phyloP scores from a whole-genome alignment of 2,113 vertebrate species.

The Sylvietta virens region DNA sequence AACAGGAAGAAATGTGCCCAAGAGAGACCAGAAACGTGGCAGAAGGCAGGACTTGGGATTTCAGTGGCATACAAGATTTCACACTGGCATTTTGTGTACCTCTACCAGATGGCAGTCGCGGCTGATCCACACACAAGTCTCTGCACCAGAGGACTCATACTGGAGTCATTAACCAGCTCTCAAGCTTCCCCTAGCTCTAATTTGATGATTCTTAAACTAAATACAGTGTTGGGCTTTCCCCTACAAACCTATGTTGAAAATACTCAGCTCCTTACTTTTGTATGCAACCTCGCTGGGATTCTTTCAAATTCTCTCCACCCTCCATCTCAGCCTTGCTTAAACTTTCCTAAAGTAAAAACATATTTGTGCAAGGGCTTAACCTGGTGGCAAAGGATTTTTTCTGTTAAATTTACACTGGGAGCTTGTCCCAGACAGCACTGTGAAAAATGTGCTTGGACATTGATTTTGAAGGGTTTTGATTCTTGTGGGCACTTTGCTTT shows the following conservation, averaged over 20 bases:
- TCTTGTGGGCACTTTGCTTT: neutral
- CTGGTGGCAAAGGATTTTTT: neutral
- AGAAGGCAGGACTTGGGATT: neutral
- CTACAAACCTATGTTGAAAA: neutral
- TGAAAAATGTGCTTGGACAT: neutral
- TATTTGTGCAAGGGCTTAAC: neutral
- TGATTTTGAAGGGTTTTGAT: neutral
- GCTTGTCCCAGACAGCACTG: neutral
- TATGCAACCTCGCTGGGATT: neutral
- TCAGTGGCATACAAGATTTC: neutral
- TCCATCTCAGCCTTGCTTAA: neutral
- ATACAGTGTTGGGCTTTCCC: neutral
- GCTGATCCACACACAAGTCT: neutral
- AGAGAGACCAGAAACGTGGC: neutral
- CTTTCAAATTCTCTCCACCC: neutral
- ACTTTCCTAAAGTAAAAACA: neutral
- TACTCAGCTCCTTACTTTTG: neutral
- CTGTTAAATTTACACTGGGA: slow-evolving; percentile 8
- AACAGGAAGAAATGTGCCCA: neutral
- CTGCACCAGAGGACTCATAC: neutral
- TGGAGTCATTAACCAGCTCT: neutral
- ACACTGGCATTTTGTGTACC: neutral
- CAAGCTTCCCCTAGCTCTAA: neutral
- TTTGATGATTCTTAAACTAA: neutral
- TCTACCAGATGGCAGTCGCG: neutral